These are phyloP conservation scores for Dicrurus megarhynchus DNA, from an alignment of 2,113 vertebrate species.

Conservation along the genomic window DNA sequence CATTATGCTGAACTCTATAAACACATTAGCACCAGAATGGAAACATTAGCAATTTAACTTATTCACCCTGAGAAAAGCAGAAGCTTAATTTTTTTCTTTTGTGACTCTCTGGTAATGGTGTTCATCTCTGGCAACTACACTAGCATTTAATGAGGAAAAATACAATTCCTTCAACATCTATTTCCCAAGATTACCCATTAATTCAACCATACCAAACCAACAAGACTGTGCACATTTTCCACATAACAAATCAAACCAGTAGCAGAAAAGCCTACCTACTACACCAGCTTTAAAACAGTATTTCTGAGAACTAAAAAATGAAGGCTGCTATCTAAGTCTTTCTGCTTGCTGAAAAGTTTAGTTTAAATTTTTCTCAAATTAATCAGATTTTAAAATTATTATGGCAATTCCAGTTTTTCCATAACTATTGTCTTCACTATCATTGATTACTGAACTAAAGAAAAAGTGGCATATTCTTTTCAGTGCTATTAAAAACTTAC, in stretches of 20 bases:
- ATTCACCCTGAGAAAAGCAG: not conserved
- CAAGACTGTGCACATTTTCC: not conserved
- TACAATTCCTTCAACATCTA: not conserved
- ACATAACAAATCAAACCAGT: not conserved
- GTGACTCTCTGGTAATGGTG: not conserved
- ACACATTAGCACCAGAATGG: not conserved
- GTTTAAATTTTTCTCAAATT: not conserved
- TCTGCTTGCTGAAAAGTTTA: not conserved
- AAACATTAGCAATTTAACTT: not conserved
- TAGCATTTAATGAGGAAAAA: not conserved
- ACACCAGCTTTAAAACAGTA: not conserved
- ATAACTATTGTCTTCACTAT: not conserved
- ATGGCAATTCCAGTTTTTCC: not conserved
- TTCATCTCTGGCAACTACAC: not conserved
- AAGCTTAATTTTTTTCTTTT: not conserved
- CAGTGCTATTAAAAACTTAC: conserved; percentile 66
- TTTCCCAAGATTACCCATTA: not conserved
- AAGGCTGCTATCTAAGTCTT: not conserved
- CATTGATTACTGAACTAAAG: not conserved
- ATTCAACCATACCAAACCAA: not conserved
- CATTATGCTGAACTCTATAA: not conserved
- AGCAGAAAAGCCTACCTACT: not conserved
- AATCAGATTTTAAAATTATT: not conserved
- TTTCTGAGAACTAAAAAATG: not conserved
- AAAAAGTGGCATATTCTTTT: not conserved